phyloP scores from a whole-genome alignment of 2,888 invertebrate species.

The Troides oblongomaculatus region DNA sequence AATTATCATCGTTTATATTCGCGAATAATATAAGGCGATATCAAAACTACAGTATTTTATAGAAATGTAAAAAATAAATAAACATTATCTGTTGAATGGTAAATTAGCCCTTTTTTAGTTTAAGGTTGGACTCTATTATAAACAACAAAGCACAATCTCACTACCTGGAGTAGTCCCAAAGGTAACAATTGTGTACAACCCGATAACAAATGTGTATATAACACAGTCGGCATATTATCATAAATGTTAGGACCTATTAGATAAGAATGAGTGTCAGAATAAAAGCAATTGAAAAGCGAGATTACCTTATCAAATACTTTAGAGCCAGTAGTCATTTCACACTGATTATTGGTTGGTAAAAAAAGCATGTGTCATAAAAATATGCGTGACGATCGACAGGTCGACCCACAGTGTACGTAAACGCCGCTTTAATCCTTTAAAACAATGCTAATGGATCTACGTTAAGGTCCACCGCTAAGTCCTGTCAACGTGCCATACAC shows the following conservation, averaged over 20 bases:
- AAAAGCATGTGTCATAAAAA: slow-evolving; percentile 74
- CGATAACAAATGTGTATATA: neutral
- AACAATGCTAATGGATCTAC: slow-evolving; percentile 79
- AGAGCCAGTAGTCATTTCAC: slow-evolving; percentile 70
- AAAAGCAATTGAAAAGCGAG: slow-evolving; percentile 36
- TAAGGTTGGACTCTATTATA: neutral
- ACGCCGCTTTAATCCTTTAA: slow-evolving; percentile 75
- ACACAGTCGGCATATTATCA: neutral
- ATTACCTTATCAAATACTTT: slow-evolving; percentile 54
- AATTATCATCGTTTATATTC: slow-evolving; percentile 3
- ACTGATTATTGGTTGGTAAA: slow-evolving; percentile 62
- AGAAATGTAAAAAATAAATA: neutral
- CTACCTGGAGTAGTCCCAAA: neutral
- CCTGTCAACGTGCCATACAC: slow-evolving; percentile 72
- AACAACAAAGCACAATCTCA: neutral
- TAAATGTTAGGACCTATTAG: neutral
- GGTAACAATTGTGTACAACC: neutral
- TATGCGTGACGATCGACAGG: slow-evolving; percentile 67
- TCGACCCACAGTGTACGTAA: slow-evolving; percentile 59
- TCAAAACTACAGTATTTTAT: neutral
- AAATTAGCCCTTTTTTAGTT: neutral
- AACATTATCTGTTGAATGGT: no score
- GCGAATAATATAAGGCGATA: neutral
- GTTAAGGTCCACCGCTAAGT: slow-evolving; percentile 65
- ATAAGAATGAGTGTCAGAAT: slow-evolving; percentile 26